phyloP scores from a whole-genome alignment of 1,140 invertebrate genomes.

The Aphidius ervi region DNA sequence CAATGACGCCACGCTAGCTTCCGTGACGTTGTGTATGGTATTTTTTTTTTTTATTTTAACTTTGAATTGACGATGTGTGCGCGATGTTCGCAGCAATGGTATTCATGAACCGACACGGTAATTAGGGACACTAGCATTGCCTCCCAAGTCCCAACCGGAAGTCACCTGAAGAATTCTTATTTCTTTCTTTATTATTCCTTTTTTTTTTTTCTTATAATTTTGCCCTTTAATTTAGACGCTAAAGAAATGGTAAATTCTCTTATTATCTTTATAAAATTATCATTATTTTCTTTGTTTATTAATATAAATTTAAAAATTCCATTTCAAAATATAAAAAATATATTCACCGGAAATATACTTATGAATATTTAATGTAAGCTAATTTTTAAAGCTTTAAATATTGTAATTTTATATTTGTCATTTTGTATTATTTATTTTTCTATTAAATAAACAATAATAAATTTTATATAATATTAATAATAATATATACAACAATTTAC shows the following conservation, averaged over 20 bases:
- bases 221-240: too few species aligned
- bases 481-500: too few species aligned
- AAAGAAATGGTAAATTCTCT: too few species aligned
- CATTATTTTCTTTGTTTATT: too few species aligned
- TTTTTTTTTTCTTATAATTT: too few species aligned
- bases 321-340: conserved; percentile 23
- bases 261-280: too few species aligned
- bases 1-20: conserved; percentile 54
- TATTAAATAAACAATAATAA: too few species aligned
- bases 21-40: conserved; percentile 38
- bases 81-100: conserved; percentile 42
- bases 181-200: conserved; percentile 23
- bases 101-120: conserved; percentile 56
- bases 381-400: conserved; percentile 21
- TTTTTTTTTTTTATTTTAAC: conserved; percentile 3
- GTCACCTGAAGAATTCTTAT: conserved; percentile 51
- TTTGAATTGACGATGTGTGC: background rate
- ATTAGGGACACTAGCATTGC: conserved; percentile 54
- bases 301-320: background rate
- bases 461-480: too few species aligned
- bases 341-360: conserved; percentile 52
- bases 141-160: conserved; percentile 50
- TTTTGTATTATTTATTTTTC: too few species aligned
- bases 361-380: conserved; percentile 49
- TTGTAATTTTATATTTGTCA: too few species aligned